These are phyloP conservation scores for Empis livida DNA, from an alignment of 2,888 invertebrate genomes.

Conservation along the genomic window DNA sequence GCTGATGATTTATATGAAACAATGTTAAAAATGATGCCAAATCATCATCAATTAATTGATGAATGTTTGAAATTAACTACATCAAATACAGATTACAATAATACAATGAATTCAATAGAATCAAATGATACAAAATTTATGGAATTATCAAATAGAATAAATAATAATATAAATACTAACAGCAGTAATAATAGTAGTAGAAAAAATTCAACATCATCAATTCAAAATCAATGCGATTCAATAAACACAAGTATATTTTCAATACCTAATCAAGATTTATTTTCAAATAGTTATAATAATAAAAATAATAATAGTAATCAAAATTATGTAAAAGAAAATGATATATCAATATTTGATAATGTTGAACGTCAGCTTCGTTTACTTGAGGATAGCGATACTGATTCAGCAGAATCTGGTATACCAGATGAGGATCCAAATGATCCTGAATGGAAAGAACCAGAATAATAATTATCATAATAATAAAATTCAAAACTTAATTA, in stretches of 20 bases:
- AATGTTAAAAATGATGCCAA: slow-evolving; percentile 59
- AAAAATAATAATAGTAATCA: not conserved
- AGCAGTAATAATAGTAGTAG: not conserved
- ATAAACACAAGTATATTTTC: not conserved
- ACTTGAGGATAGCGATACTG: slow-evolving; percentile 20
- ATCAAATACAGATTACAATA: not conserved
- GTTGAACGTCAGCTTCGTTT: slow-evolving; percentile 13
- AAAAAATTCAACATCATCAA: not conserved
- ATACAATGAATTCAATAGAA: not conserved
- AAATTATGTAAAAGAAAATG: not conserved
- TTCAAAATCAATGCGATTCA: not conserved
- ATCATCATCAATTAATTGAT: slow-evolving; percentile 11
- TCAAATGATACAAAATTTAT: too few relatives aligned
- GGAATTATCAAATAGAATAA: too few relatives aligned
- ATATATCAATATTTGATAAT: slow-evolving; percentile 14
- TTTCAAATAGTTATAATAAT: not conserved
- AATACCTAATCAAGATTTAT: not conserved
- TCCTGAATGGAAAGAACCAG: slow-evolving; percentile 55
- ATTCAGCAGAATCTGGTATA: slow-evolving; percentile 38
- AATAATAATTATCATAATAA: not conserved
- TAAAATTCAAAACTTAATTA: too few relatives aligned
- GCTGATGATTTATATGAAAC: slow-evolving; percentile 52
- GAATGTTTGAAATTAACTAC: slow-evolving; percentile 16
- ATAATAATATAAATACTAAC: too few relatives aligned
- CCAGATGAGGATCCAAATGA: slow-evolving; percentile 76